These are phyloP conservation scores for Eudasyphora cyanicolor DNA, from an alignment of 2,888 invertebrate species.

Conservation along the genomic window DNA sequence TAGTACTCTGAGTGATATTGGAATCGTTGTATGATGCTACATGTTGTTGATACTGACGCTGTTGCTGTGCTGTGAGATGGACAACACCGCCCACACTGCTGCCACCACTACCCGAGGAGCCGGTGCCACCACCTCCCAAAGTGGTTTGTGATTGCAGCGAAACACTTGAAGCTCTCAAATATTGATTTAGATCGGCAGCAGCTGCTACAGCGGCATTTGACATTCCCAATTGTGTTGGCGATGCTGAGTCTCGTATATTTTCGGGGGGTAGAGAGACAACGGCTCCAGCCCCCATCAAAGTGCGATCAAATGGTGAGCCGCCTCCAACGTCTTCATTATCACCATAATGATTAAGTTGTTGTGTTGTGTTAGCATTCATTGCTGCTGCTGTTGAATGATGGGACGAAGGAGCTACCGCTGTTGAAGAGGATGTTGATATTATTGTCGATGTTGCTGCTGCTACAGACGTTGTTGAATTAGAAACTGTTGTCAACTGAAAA, in stretches of 20 bases:
- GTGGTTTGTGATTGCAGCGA: constrained; percentile 71
- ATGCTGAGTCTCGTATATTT: constrained; percentile 24
- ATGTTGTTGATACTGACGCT: constrained; percentile 63
- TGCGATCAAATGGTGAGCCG: constrained; percentile 62
- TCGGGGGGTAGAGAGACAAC: constrained; percentile 13
- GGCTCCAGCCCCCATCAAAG: constrained; percentile 18
- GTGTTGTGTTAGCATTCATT: constrained; percentile 26
- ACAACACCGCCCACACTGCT: not conserved
- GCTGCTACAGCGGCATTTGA: constrained; percentile 47
- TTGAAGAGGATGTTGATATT: constrained; percentile 79
- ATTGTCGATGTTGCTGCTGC: constrained; percentile 51
- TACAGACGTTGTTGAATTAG: constrained; percentile 58
- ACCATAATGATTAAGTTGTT: constrained; percentile 24
- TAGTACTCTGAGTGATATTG: constrained; percentile 69
- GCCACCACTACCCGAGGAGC: not conserved
- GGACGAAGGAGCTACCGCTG: constrained; percentile 75
- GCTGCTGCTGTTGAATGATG: constrained; percentile 38
- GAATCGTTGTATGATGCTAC: constrained; percentile 46
- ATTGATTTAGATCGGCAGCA: constrained; percentile 58
- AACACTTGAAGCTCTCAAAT: constrained; percentile 72
- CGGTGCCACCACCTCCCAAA: constrained; percentile 43
- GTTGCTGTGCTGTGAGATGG: constrained; percentile 36
- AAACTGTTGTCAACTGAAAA: too few relatives aligned
- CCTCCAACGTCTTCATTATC: constrained; percentile 47
- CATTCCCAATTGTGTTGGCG: constrained; percentile 59